These are phyloP conservation scores for Callipepla squamata DNA, from an alignment of 2,113 vertebrate species.

Conservation along the genomic window DNA sequence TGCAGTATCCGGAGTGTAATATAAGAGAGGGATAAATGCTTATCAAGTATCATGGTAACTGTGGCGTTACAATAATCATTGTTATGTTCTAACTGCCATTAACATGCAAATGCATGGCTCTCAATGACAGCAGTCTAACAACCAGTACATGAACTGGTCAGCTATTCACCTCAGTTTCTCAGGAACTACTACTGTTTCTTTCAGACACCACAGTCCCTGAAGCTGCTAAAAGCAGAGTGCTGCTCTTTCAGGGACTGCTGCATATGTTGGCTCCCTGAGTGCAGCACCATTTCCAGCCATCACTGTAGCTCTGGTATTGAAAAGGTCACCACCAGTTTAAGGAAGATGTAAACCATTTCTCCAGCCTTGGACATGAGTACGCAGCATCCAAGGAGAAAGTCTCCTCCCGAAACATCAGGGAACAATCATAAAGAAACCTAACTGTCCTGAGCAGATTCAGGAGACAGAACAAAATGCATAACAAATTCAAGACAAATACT, in stretches of 20 bases:
- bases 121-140: background rate
- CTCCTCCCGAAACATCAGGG: background rate
- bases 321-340: background rate
- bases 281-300: background rate
- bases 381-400: background rate
- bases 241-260: background rate
- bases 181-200: background rate
- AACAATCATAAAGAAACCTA: background rate
- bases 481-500: background rate
- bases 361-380: background rate
- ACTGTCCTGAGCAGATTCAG: background rate
- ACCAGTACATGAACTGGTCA: background rate
- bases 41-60: constrained; percentile 15
- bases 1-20: background rate
- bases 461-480: background rate
- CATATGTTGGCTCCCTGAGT: background rate
- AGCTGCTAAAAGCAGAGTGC: background rate
- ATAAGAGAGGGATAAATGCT: background rate
- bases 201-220: background rate
- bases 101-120: background rate
- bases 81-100: background rate
- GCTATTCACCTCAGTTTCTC: background rate
- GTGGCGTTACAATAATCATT: background rate
- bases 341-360: background rate
- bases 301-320: background rate